Evolutionary conservation across 2,797 vertebrate genomes (phyloP), one percentile per base, ranked within the genome.

Genomic region (Botia kubotai): DNA sequence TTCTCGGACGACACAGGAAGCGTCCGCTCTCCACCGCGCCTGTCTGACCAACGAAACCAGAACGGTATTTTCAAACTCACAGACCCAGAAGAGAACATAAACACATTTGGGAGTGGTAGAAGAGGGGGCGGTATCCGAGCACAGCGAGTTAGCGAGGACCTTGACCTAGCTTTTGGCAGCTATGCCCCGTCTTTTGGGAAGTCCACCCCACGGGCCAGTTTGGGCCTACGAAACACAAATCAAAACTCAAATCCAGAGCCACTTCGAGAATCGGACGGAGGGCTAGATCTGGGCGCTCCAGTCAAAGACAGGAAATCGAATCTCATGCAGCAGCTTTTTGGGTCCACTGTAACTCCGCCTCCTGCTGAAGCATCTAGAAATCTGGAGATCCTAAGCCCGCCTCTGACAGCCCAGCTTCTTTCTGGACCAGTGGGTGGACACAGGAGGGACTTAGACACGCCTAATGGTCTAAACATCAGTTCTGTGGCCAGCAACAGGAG

Each of bases 121-220:
- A 62, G 70, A 75, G 69, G 83, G 26, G 65, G 81, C 0, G 88
- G 83, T 0, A 5, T 80, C 1, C 87, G 86, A 53, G 67, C 90
- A 0, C 88, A 90, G 71, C 88, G 75, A 81, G 85, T 91, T 79
- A 85, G 21, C 23, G 89, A 90, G 0, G 92, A 97, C 43, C 72
- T 74, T 52, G 78, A 84, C 82, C 74, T 98, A 82, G 87, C 93
- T 0, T 98, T 98, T 81, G 96, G 97, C 69, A 93, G 91, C 88
- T 99, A 98, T 0, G 91, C 95, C 1, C 97, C 97, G 46, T 98
- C 97, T 0, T 98, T 99, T 83, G 96, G 95, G 69, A 93, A 91
- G 82, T 89, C 88, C 2, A 57, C 91, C 0, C 90, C 92, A 36
- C 92, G 92, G 66, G 89, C 89, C 0, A 89, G 83, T 14, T 86